These are phyloP conservation scores for Pocillopora verrucosa DNA, from an alignment of 64 coral and sea anemone genomes.

Conservation along the genomic window DNA sequence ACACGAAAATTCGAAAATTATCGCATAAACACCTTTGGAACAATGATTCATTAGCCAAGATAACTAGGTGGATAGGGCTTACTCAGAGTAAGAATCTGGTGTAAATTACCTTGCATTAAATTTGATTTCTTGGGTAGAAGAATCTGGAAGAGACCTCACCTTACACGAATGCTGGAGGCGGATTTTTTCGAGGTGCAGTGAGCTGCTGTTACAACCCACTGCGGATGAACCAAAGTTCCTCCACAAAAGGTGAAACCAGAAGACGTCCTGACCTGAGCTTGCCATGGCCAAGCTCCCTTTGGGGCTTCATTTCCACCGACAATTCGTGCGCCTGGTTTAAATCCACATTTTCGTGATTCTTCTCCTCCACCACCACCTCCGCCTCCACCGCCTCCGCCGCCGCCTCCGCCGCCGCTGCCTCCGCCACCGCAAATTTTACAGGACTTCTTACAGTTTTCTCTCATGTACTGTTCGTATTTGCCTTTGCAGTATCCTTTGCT, in stretches of 20 bases:
- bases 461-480: conserved; percentile 23
- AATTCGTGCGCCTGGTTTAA: conserved; percentile 55
- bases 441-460: conserved; percentile 35
- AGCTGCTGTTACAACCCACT: conserved; percentile 70
- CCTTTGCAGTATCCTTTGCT: conserved; percentile 30
- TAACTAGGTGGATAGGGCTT: too few species aligned
- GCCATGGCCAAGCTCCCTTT: conserved; percentile 77
- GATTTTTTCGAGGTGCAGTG: conserved; percentile 41
- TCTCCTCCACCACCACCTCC: neutral
- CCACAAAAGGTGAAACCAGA: conserved; percentile 61
- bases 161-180: conserved; percentile 10
- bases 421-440: conserved; percentile 40
- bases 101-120: too few species aligned
- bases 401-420: neutral
- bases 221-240: conserved; percentile 58
- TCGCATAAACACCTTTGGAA: too few species aligned
- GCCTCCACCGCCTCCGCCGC: neutral
- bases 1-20: neutral
- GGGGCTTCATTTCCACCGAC: conserved; percentile 63
- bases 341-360: conserved; percentile 40
- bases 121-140: too few species aligned
- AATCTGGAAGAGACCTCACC: neutral
- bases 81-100: too few species aligned
- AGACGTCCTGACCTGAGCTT: conserved; percentile 28
- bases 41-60: too few species aligned